These are phyloP conservation scores for Phytoseiulus persimilis DNA, from an alignment of 2,888 invertebrate genomes.

Conservation along the genomic window DNA sequence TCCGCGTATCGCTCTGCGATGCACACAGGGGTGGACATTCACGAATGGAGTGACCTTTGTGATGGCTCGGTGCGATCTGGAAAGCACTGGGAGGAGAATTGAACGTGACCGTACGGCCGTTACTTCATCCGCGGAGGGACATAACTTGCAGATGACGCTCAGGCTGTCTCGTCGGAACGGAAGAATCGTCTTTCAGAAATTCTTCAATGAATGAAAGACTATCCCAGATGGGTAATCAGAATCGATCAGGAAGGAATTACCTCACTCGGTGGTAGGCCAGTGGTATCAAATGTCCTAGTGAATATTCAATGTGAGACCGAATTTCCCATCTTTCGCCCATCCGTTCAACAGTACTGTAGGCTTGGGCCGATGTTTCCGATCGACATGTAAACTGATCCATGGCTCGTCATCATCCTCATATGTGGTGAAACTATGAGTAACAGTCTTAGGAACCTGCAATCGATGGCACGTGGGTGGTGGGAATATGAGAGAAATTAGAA, in stretches of 20 bases:
- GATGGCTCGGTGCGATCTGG: neutral
- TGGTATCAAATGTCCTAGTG: neutral
- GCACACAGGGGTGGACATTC: neutral
- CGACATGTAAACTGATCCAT: slow-evolving; percentile 7
- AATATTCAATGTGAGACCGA: slow-evolving; percentile 21
- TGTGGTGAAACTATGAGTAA: slow-evolving; percentile 13
- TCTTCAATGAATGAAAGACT: too few relatives aligned
- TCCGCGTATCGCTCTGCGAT: neutral
- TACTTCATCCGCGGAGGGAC: too few relatives aligned
- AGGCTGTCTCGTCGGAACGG: too few relatives aligned
- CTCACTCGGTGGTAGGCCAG: neutral
- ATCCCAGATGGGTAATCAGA: too few relatives aligned
- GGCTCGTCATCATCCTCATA: slow-evolving; percentile 23
- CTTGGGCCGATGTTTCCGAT: slow-evolving; percentile 14
- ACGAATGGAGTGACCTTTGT: neutral
- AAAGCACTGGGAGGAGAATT: neutral
- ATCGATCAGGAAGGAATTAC: neutral
- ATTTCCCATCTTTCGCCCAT: slow-evolving; percentile 35
- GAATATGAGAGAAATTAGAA: neutral
- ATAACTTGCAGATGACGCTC: too few relatives aligned
- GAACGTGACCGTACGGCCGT: too few relatives aligned
- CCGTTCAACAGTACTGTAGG: slow-evolving; percentile 21
- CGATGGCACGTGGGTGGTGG: neutral
- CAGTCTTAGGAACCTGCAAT: slow-evolving; percentile 9
- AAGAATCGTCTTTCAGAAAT: too few relatives aligned